Percentiles rank a stretch among this genome's conserved stretches.
Evolutionary conservation across 2,113 vertebrate species (phyloP).

Genomic region (Anhinga rufa): DNA sequence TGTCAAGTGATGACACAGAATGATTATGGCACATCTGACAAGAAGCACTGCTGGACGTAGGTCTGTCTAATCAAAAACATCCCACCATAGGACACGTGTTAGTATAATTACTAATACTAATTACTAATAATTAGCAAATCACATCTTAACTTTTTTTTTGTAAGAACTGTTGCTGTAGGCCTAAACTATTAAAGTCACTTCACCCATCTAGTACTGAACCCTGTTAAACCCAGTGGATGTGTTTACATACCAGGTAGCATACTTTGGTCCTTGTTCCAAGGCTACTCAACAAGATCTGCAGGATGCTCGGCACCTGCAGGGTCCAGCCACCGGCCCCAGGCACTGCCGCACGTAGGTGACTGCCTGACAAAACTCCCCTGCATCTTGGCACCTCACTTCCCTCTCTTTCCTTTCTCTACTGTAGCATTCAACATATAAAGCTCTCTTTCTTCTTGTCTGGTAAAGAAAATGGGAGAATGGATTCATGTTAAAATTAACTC

Average conservation of each 20-base stretch:
- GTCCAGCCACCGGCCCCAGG: not conserved
- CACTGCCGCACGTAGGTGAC: rapidly evolving
- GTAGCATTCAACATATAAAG: not conserved
- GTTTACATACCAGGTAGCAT: not conserved
- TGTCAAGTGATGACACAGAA: not conserved
- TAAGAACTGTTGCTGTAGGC: not conserved
- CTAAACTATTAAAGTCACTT: not conserved
- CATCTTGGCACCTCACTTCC: not conserved
- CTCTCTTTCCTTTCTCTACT: not conserved
- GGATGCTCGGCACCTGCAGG: not conserved
- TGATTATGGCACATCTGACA: not conserved
- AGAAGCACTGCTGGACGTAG: not conserved
- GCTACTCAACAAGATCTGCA: not conserved
- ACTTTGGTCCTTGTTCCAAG: not conserved
- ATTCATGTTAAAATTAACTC: not conserved
- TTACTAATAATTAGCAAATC: not conserved
- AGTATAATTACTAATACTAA: not conserved
- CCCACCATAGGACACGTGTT: rapidly evolving
- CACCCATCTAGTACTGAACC: not conserved
- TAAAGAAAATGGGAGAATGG: not conserved
- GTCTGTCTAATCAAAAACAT: not conserved
- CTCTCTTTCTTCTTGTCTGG: not conserved
- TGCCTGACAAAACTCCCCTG: not conserved
- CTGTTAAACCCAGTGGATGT: not conserved
- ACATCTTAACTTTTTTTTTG: not conserved